Conservation (phyloP, 1,140 invertebrate genomes). For the Potamilus streckersoni region DNA sequence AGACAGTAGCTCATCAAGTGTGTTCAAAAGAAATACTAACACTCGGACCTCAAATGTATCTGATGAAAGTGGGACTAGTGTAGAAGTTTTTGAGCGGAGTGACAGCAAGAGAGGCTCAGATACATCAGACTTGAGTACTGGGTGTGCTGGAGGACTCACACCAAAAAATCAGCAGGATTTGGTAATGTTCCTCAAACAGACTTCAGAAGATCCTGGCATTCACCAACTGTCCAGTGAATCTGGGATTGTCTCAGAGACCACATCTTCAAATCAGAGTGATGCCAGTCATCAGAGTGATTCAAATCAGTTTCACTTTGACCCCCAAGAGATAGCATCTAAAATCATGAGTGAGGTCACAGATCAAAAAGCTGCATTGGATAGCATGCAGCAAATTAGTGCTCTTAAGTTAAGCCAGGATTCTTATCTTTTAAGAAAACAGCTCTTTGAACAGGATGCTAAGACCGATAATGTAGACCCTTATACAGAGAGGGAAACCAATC, state of each 20-base stretch:
- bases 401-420: constrained; percentile 35
- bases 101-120: constrained; percentile 23
- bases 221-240: constrained; percentile 37
- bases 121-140: constrained; percentile 25
- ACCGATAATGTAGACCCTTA: not conserved
- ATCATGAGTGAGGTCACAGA: constrained; percentile 56
- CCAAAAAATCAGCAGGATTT: constrained; percentile 25
- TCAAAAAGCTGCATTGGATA: constrained; percentile 50
- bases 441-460: constrained; percentile 4
- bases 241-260: constrained; percentile 37
- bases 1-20: not conserved
- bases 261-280: constrained; percentile 44
- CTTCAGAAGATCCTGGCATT: constrained; percentile 11
- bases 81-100: constrained; percentile 27
- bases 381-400: constrained; percentile 52
- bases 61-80: constrained; percentile 44
- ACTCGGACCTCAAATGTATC: constrained; percentile 42
- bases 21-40: constrained; percentile 36
- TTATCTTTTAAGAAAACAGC: constrained; percentile 24
- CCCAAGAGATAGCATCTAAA: constrained; percentile 51
- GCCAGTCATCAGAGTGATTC: constrained; percentile 38
- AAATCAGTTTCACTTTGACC: constrained; percentile 30
- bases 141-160: constrained; percentile 18
- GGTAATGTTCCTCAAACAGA: constrained; percentile 22
- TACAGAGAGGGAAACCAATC: constrained; percentile 6